Evolutionary conservation across 2,888 invertebrate genomes (phyloP), one percentile per base, ranked within the genome.

Genomic region (Dendrolimus pini): DNA sequence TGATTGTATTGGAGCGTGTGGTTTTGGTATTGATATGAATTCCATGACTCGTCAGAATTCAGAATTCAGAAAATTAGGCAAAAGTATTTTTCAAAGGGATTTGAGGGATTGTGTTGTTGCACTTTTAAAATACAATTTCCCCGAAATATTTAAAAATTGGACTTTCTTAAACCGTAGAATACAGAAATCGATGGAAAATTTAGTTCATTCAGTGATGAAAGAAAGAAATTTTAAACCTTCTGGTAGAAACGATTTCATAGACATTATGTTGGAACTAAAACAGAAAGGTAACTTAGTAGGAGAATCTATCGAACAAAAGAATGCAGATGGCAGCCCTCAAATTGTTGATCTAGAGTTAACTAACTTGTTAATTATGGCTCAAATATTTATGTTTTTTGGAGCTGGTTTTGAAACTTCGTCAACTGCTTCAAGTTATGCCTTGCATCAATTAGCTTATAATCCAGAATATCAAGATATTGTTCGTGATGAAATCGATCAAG

Each of bases 391-490:
- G 3, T 70, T 75, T 55, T 65, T 74, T 41, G 61, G 65, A 3
- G 74, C 70, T 13, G 76, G 75, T 1, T 74, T 71, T 42, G 76
- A 77, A 60, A 74, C 75, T 0, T 72, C 75, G 0, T 69, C 77
- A 1, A 67, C 69, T 0, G 65, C 70, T 0, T 73, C 82, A 12
- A 78, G 79, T 60, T 78, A 55, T 10, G 66, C 70, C 52, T 55
- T 74, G 7, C 77, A 78, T 42, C 68, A 72, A 57, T 60, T 78
- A 9, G 77, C 84, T 1, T 65, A 69, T 41, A 61, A 82, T 59
- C 77, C 75, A 7, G 70, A 77, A 8, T 65, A 78, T 14, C 84
- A 84, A 61, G 60, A 67, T 3, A 73, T 69, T 56, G 66, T 78
- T 7, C 75, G 77, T 58, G 58, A 70, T 13, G 80, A 85, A 65